Evolutionary conservation across 2,888 invertebrate species (phyloP).

Genomic region (Hemistola chrysoprasaria): DNA sequence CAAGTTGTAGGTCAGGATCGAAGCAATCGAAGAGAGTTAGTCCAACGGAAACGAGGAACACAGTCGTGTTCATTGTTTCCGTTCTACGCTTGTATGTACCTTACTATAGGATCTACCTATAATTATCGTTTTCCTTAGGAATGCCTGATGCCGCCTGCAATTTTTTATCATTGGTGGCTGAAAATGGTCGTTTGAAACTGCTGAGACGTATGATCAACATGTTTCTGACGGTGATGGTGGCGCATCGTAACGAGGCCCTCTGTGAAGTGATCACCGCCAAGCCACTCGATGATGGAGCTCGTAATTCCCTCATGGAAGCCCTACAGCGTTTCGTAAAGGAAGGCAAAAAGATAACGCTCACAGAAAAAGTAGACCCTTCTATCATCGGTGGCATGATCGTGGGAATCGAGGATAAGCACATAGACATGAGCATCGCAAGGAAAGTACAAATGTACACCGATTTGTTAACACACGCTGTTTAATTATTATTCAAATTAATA

Average conservation of each 20-base stretch:
- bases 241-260: slow-evolving; percentile 62
- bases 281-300: slow-evolving; percentile 47
- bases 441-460: slow-evolving; percentile 63
- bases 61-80: too few species aligned
- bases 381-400: slow-evolving; percentile 68
- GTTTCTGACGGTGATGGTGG: slow-evolving; percentile 61
- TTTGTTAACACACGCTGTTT: slow-evolving; percentile 52
- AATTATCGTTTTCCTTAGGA: slow-evolving; percentile 36
- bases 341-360: slow-evolving; percentile 56
- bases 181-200: slow-evolving; percentile 62
- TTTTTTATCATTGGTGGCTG: slow-evolving; percentile 59
- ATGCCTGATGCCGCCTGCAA: slow-evolving; percentile 55
- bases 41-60: too few species aligned
- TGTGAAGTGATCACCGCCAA: slow-evolving; percentile 70
- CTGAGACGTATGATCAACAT: slow-evolving; percentile 55
- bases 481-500: slow-evolving; percentile 26
- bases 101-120: not conserved
- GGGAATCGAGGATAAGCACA: slow-evolving; percentile 65
- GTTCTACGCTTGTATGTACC: too few species aligned
- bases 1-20: too few species aligned
- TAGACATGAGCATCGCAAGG: slow-evolving; percentile 62
- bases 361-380: slow-evolving; percentile 56
- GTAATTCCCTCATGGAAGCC: slow-evolving; percentile 47
- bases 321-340: slow-evolving; percentile 53
- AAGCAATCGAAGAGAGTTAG: too few species aligned